Evolutionary conservation across 2,113 vertebrate species (phyloP), one percentile per base, ranked within the genome.

Genomic region (Ceyx melanurus): DNA sequence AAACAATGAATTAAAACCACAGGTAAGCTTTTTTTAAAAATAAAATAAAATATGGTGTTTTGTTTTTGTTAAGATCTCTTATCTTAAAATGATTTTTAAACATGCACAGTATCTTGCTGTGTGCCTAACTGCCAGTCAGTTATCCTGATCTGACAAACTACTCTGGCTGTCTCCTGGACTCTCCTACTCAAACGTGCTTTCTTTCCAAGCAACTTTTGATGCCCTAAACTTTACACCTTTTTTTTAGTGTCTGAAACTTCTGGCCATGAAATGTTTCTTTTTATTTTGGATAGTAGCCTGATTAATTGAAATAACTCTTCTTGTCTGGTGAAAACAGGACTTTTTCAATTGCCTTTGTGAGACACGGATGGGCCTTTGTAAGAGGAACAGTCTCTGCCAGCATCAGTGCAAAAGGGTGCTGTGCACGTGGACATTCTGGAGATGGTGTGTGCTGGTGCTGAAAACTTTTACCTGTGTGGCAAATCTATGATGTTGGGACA

Each of bases 1-100:
- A 35, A 93, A 77, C 5, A 93, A 66, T 45, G 37, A 91, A 90
- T 64, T 35, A 45, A 92, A 96, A 82, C n/a, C 89, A 58, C 86
- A 73, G 58, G 43, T 60, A 56, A 37, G 23, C 37, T 16, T 21
- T 3, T 37, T 37, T 37, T 3, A 46, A 29, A 77, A 45, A 22
- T 46, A 40, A 60, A 43, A 29, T 16, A 25, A 48, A 33, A 57
- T 35, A 33, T n/a, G 10, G 3, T 92, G 57, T 45, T 86, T 76
- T 40, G 13, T 15, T 82, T 90, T 71, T 81, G 23, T 79, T 57
- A 74, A 58, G 10, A 22, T 60, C 11, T 40, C 25, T 77, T 67
- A 25, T 72, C 68, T 21, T 57, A 13, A 28, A 54, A 71, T 4
- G 8, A 40, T 19, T 84, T 80, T 6, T 0, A 25, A 43, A 64